Percentiles rank a stretch among this genome's conserved stretches.
Conservation (phyloP, 2,888 invertebrate genomes). For the Julus scanicus region DNA sequence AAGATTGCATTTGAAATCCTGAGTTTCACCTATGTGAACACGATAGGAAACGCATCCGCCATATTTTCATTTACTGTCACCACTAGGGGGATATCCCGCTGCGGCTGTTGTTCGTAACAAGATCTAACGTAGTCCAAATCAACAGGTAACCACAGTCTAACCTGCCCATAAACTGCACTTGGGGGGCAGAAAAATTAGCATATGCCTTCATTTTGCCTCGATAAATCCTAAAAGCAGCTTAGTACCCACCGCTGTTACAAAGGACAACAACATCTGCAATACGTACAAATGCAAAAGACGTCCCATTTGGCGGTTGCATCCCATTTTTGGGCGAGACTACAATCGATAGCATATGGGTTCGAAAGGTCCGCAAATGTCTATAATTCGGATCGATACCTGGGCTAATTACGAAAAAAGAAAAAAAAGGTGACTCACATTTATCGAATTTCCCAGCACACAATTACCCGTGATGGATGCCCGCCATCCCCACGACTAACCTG, state of each 20-base stretch:
- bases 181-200: slow-evolving; percentile 5
- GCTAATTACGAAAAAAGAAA: slow-evolving; percentile 21
- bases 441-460: slow-evolving; percentile 21
- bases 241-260: not conserved
- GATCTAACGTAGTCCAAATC: not conserved
- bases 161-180: not conserved
- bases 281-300: not conserved
- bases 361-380: not conserved
- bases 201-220: not conserved
- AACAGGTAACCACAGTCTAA: not conserved
- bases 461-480: slow-evolving; percentile 17
- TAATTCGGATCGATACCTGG: slow-evolving; percentile 21
- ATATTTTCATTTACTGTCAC: not conserved
- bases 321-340: not conserved
- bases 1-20: no score
- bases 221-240: not conserved
- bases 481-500: not conserved
- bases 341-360: not conserved
- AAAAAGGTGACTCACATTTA: slow-evolving; percentile 41
- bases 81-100: not conserved
- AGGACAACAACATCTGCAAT: slow-evolving; percentile 3
- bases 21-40: no score
- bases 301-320: not conserved
- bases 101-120: not conserved
- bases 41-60: no score